Base-by-base conservation (phyloP, 1,140 invertebrate genomes). In the Lepidurus arcticus region DNA sequence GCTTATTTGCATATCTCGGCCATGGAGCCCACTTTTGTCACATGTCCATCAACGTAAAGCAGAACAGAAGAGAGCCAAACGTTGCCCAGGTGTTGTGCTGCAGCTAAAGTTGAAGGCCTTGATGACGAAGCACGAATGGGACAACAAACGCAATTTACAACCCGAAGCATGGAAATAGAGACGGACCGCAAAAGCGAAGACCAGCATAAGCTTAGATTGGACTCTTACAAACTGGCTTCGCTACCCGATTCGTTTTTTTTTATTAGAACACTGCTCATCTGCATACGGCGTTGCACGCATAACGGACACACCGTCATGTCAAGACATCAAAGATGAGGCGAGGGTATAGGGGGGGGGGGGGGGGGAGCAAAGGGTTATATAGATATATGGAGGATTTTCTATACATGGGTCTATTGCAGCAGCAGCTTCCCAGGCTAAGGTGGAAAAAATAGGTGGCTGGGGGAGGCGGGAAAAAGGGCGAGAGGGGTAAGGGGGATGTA, bases 81-180 rank as follows among this genome's bases (percentile, higher is more conserved):
- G 53, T 65, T 65, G 53, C 53, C 53, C 53, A 65, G 53, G 53
- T 65, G 53, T 65, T 65, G 53, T 21, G 53, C 21, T 65, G 53
- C 16, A 65, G 5, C 21, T 21, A 7, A 65, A 21, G 6, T 65
- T 65, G 53, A 65, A 65, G 53, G 53, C 21, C 53, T 65, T 65
- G 53, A 65, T 65, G 53, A 65, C 53, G 53, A 65, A 65, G 53
- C 53, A 65, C 53, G 53, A 65, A 65, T 65, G 53, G 53, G 53
- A 65, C 53, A 65, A 65, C 53, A 21, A 65, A 65, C 53, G 53
- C 53, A 65, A 65, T 65, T 65, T 65, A 21, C 21, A 65, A n/a
- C 53, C 53, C 53, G 53, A 21, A 65, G 53, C 53, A 65, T 65
- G 21, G 53, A 7, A 65, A 65, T 65, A 65, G n/a, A 65, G 13